Conservation (phyloP, 2,113 vertebrate genomes). For the Nycticryphes semicollaris region DNA sequence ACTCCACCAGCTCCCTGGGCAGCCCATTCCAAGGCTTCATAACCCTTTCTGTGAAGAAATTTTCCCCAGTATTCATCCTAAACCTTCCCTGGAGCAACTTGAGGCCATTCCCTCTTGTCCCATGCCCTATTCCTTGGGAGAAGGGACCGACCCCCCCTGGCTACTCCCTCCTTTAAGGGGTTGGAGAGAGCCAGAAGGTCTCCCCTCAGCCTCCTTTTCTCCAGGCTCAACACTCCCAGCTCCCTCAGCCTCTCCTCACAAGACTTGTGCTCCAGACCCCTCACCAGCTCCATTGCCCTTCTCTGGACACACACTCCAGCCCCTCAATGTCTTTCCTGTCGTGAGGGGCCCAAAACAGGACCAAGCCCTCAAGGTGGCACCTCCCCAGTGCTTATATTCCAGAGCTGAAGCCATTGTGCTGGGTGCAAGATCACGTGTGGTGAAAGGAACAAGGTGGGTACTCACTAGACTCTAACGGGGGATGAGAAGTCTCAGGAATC, state of each 20-base stretch:
- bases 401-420: background rate
- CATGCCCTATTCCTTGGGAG: background rate
- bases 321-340: background rate
- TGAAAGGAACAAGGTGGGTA: background rate
- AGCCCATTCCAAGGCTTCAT: background rate
- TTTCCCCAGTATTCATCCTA: background rate
- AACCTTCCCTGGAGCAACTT: background rate
- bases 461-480: slow-evolving; percentile 96
- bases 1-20: background rate
- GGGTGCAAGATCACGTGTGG: background rate
- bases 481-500: slow-evolving; percentile 95
- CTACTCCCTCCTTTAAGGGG: background rate
- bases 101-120: background rate
- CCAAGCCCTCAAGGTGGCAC: background rate
- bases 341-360: background rate
- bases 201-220: background rate
- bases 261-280: background rate
- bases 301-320: background rate
- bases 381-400: background rate
- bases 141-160: background rate
- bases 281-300: background rate
- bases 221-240: background rate
- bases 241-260: background rate
- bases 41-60: background rate
- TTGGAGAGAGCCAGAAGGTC: background rate